phyloP scores from a whole-genome alignment of 1,140 invertebrate genomes.

The Drosophila mojavensis region DNA sequence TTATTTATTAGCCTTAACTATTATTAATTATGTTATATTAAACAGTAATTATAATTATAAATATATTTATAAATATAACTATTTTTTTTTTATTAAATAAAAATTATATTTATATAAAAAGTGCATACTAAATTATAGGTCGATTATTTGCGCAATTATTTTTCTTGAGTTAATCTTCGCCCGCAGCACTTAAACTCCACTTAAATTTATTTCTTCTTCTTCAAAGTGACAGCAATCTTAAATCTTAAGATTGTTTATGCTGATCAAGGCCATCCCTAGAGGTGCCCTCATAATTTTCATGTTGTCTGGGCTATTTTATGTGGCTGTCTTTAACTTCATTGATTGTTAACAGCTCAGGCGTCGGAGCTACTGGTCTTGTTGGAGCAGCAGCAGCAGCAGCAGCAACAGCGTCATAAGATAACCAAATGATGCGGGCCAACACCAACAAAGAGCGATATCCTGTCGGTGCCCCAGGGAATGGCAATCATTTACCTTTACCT shows the following conservation, averaged over 20 bases:
- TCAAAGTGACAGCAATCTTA: slow-evolving; percentile 2
- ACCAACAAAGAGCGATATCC: slow-evolving; percentile 61
- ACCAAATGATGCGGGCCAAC: slow-evolving; percentile 67
- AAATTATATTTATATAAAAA: too few relatives aligned
- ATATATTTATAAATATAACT: too few relatives aligned
- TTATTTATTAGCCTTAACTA: too few relatives aligned
- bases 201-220: background rate
- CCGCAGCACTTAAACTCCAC: background rate
- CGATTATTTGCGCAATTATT: background rate
- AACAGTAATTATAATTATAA: too few relatives aligned
- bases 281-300: slow-evolving; percentile 49
- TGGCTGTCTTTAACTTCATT: slow-evolving; percentile 47
- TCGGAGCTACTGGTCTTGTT: slow-evolving; percentile 73
- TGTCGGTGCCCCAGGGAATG: slow-evolving; percentile 62
- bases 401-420: slow-evolving; percentile 52
- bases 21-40: too few relatives aligned
- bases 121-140: too few relatives aligned
- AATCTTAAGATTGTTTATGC: slow-evolving; percentile 26
- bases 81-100: too few relatives aligned
- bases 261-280: slow-evolving; percentile 39
- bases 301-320: slow-evolving; percentile 55
- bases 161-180: background rate
- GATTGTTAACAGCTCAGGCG: slow-evolving; percentile 70
- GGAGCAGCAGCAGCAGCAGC: slow-evolving; percentile 24
- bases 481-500: slow-evolving; percentile 69